Evolutionary conservation across 2,113 vertebrate genomes (phyloP).

Genomic region (Polypterus senegalus): DNA sequence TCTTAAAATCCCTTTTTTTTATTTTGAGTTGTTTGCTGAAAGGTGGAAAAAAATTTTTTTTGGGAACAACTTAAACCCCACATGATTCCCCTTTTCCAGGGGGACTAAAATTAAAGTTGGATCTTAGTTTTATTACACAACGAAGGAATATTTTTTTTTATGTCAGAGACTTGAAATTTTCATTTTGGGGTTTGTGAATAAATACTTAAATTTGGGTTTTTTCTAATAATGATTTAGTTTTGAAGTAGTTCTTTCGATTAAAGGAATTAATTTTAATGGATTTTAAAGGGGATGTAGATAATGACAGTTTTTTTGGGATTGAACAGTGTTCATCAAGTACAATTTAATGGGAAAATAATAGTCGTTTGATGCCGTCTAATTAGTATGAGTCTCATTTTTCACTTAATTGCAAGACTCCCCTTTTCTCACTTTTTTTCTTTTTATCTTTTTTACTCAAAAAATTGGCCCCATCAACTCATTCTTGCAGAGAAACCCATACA

Average conservation of each 20-base stretch:
- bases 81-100: too few relatives aligned
- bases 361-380: constrained; percentile 51
- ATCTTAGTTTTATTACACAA: too few relatives aligned
- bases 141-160: too few relatives aligned
- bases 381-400: constrained; percentile 52
- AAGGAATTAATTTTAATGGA: constrained; percentile 51
- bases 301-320: constrained; percentile 42
- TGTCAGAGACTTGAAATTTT: too few relatives aligned
- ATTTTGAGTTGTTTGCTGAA: too few relatives aligned
- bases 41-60: too few relatives aligned
- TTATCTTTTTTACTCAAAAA: constrained; percentile 36
- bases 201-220: too few relatives aligned
- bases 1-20: constrained; percentile 13
- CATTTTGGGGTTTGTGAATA: too few relatives aligned
- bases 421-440: constrained; percentile 38
- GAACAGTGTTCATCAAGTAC: constrained; percentile 37
- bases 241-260: constrained; percentile 56
- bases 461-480: constrained; percentile 45
- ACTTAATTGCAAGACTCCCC: constrained; percentile 38
- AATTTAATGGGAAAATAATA: constrained; percentile 39
- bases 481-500: constrained; percentile 87
- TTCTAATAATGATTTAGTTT: constrained; percentile 29
- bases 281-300: constrained; percentile 42
- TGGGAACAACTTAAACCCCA: too few relatives aligned
- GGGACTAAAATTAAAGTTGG: too few relatives aligned